These are phyloP conservation scores for Zaprionus gabonicus DNA, from an alignment of 1,140 invertebrate species.

Conservation along the genomic window DNA sequence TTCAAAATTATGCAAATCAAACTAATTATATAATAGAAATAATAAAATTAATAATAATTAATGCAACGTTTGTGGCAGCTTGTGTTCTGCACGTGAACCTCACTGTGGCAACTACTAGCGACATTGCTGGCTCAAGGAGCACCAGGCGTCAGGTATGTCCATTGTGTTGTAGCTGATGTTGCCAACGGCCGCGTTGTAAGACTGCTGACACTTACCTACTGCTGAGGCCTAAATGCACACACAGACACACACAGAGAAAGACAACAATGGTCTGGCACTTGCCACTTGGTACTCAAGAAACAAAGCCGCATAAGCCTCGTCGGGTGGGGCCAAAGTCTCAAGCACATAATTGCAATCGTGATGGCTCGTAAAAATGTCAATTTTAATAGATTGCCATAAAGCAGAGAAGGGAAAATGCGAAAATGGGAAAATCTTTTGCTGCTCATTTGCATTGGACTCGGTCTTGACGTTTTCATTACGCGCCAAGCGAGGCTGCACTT, in stretches of 20 bases:
- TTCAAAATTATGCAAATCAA: no score
- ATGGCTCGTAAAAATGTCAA: conserved; percentile 70
- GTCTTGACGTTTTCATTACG: conserved; percentile 74
- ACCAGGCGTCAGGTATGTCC: background rate
- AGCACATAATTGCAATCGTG: conserved; percentile 64
- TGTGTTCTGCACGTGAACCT: no score
- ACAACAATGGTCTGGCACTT: conserved; percentile 14
- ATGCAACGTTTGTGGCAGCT: no score
- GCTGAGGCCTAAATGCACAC: background rate
- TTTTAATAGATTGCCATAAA: conserved; percentile 72
- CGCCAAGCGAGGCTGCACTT: conserved; percentile 32
- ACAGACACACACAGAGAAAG: conserved; percentile 3
- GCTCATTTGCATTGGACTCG: conserved; percentile 41
- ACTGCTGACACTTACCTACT: conserved; percentile 13
- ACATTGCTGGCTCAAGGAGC: background rate
- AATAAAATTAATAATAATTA: no score
- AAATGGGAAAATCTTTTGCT: conserved; percentile 8
- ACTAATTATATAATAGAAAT: no score
- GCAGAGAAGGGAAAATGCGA: conserved; percentile 19
- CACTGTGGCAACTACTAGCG: no score
- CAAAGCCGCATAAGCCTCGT: background rate
- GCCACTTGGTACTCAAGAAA: conserved; percentile 10
- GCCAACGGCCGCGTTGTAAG: conserved; percentile 18
- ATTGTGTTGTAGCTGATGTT: conserved; percentile 53
- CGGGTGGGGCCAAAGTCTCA: conserved; percentile 11